Evolutionary conservation across 2,888 invertebrate genomes (phyloP), one percentile per base, ranked within the genome.

Genomic region (Pherbina coryleti): DNA sequence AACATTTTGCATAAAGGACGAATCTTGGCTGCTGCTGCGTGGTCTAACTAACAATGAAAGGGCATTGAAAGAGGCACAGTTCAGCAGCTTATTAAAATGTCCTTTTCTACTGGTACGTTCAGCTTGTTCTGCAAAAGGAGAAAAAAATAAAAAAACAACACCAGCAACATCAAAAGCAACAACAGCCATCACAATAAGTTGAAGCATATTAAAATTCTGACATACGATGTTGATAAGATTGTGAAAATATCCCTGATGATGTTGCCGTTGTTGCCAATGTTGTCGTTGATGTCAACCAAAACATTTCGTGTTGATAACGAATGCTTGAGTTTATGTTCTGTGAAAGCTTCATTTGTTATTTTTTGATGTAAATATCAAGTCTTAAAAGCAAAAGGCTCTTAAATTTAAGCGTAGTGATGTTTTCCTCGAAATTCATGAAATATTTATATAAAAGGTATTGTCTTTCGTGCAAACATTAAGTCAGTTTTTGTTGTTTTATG

Each of bases 31-130:
- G 60, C 28, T 28, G 60, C 25, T 22, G 14, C 22, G 3, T 11
- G 5, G 28, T 14, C 25, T 25, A 22, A 60, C 44, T 44, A 44
- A 44, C 44, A 44, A 44, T 44, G 44, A 44, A 44, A 44, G 44
- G 44, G 14, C 44, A 44, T 14, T 14, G 1, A 44, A 44, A 44
- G 44, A 44, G 44, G 60, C 60, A 60, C 60, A 60, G 60, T 60
- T 60, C 34, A 67, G 37, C 22, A 19, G 67, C 67, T 67, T 67
- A 67, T 67, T 67, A 67, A 67, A 37, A 22, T 19, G 37, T 19
- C 3, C 14, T n/a, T 67, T 67, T 67, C 11, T 44, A n/a, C 8
- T 37, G 66, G 5, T 37, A 34, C 14, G 60, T 28, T 60, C 25
- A 8, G 22, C 19, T n/a, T 57, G 19, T 25, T 25, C 5, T 28